Evolutionary conservation across 2,113 vertebrate species (phyloP).

Genomic region (Phocoena phocoena): DNA sequence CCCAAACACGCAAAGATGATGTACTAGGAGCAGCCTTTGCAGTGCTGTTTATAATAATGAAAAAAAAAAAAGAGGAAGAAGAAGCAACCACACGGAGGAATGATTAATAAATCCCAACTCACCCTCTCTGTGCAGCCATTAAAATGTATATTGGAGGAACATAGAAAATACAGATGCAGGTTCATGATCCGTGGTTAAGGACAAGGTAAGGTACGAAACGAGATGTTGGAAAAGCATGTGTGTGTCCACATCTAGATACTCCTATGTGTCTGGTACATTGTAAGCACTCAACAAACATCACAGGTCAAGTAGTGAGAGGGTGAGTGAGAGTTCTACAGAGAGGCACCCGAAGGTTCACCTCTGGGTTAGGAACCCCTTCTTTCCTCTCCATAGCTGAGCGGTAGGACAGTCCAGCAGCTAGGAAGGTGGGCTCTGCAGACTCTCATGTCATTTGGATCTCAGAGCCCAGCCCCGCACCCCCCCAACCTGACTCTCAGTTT

Average conservation of each 20-base stretch:
- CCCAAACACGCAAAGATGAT: not conserved
- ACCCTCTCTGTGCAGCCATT: accelerated
- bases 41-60: not conserved
- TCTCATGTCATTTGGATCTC: no score
- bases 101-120: not conserved
- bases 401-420: not conserved
- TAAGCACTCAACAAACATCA: not conserved
- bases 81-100: accelerated
- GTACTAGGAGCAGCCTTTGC: accelerated
- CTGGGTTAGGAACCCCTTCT: not conserved
- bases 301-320: no score
- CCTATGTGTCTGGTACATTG: accelerated
- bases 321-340: not conserved
- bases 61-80: not conserved
- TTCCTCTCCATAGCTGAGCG: not conserved
- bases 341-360: not conserved
- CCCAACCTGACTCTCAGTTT: not conserved
- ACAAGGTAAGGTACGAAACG: not conserved
- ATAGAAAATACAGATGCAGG: accelerated
- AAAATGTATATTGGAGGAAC: accelerated
- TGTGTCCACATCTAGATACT: not conserved
- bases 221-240: not conserved
- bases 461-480: not conserved
- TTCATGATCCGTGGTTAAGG: accelerated
- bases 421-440: not conserved